phyloP scores from a whole-genome alignment of 2,797 vertebrate species.

The Macropodus opercularis region DNA sequence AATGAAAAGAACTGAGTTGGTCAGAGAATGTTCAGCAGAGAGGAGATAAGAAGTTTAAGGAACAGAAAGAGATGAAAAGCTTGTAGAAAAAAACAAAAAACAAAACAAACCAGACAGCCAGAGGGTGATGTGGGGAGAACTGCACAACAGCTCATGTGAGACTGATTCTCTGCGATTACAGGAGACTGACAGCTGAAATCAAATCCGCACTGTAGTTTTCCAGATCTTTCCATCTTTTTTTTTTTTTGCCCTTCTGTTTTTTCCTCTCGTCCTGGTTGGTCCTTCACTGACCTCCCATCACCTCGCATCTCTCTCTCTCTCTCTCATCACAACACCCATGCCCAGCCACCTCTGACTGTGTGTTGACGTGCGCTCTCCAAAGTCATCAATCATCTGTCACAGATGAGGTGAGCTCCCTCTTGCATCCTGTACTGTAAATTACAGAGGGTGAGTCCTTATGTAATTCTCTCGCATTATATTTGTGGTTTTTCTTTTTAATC shows the following conservation, averaged over 20 bases:
- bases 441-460: slow-evolving; percentile 6
- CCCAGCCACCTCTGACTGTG: slow-evolving; percentile 6
- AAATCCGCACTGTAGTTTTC: slow-evolving; percentile 49
- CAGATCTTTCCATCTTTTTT: slow-evolving; percentile 43
- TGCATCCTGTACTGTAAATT: neutral
- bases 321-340: slow-evolving; percentile 13
- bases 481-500: slow-evolving; percentile 26
- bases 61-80: slow-evolving; percentile 31
- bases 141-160: slow-evolving; percentile 40
- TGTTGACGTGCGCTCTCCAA: slow-evolving; percentile 18
- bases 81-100: slow-evolving; percentile 32
- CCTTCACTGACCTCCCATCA: neutral
- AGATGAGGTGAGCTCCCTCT: neutral
- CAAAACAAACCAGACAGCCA: slow-evolving; percentile 20
- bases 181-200: slow-evolving; percentile 65
- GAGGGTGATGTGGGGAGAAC: slow-evolving; percentile 36
- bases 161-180: slow-evolving; percentile 42
- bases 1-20: slow-evolving; percentile 1
- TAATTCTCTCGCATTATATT: slow-evolving; percentile 1
- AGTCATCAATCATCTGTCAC: slow-evolving; percentile 42
- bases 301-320: neutral
- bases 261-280: slow-evolving; percentile 46
- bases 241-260: slow-evolving; percentile 30
- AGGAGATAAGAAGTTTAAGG: slow-evolving; percentile 23
- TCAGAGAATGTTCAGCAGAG: slow-evolving; percentile 22